Evolutionary conservation across 2,113 vertebrate species (phyloP).

Genomic region (Maccullochella peelii): DNA sequence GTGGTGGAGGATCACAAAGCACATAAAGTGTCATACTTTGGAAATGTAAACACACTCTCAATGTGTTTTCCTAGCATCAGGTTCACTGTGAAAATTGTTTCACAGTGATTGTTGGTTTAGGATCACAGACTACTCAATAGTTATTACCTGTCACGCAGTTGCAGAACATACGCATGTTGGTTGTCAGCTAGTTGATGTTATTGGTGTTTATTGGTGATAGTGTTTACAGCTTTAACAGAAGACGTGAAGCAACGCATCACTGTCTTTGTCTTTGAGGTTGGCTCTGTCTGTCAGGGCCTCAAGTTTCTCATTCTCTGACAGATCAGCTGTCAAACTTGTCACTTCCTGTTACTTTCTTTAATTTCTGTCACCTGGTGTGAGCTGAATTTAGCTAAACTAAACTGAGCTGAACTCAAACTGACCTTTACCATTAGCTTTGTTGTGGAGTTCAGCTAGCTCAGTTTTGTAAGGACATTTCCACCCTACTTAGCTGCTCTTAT

Average conservation of each 20-base stretch:
- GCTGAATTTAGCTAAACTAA: slow-evolving; percentile 1
- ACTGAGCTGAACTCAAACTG: slow-evolving; percentile 9
- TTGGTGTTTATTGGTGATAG: background rate
- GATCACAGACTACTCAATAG: background rate
- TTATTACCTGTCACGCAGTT: background rate
- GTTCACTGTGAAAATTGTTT: background rate
- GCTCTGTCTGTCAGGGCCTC: slow-evolving; percentile 4
- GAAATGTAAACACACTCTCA: background rate
- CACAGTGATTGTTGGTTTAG: background rate
- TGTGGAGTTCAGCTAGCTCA: background rate
- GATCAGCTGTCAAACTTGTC: slow-evolving; percentile 33
- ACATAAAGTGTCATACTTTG: no score
- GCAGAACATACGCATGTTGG: background rate
- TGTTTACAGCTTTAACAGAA: slow-evolving; percentile 1
- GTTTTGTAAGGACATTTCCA: slow-evolving; percentile 12
- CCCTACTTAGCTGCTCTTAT: background rate
- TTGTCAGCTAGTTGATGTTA: background rate
- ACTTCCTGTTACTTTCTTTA: slow-evolving; percentile 22
- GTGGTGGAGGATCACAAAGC: background rate
- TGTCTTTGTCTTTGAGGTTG: background rate
- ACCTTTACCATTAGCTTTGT: background rate
- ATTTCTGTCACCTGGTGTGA: slow-evolving; percentile 11
- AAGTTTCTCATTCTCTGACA: slow-evolving; percentile 24
- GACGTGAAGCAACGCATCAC: background rate
- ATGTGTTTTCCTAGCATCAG: background rate